Base-by-base conservation (phyloP, 2,888 invertebrate genomes). In the Dryobota labecula region DNA sequence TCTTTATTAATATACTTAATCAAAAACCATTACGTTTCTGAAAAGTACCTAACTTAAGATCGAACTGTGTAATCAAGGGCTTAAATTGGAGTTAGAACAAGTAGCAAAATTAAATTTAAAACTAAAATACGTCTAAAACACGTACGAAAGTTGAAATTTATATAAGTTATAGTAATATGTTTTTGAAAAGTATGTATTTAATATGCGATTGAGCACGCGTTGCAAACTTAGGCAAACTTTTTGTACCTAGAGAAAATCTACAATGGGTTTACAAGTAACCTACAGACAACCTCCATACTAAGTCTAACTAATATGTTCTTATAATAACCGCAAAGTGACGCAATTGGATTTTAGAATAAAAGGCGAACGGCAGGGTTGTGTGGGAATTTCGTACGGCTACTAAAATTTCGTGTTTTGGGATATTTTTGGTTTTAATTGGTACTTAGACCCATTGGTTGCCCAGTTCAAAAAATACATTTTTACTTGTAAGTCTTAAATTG, bases 161-260 rank as follows among this genome's bases (percentile, higher is more conserved):
- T 65, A 78, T 70, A 38, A 73, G 69, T 65, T 56, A 45, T 5
- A 43, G 41, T 69, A 64, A 49, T 43, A 49, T 75, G 70, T 77
- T 85, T 72, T 70, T 65, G 58, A 47, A 54, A 80, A 73, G 62
- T 68, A 70, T 66, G 20, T 73, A 77, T 80, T 80, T 76, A 76
- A 83, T 82, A 79, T 64, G 58, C 60, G 66, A 72, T 76, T 60
- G 58, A 78, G 74, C 70, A 73, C 78, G 72, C 64, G 30, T 60
- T 70, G 57, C 53, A 84, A 85, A 68, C 76, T 86, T 61, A 13
- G 18, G 66, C 43, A 80, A 85, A 82, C 73, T 87, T 82, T 75
- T 69, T 70, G 54, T 49, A 36, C 6, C 58, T 58, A 73, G 61
- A 77, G n/a, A n/a, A n/a, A 76, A 69, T 69, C 72, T 45, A 66